phyloP scores from a whole-genome alignment of 2,797 vertebrate genomes.

The Epinephelus awoara region DNA sequence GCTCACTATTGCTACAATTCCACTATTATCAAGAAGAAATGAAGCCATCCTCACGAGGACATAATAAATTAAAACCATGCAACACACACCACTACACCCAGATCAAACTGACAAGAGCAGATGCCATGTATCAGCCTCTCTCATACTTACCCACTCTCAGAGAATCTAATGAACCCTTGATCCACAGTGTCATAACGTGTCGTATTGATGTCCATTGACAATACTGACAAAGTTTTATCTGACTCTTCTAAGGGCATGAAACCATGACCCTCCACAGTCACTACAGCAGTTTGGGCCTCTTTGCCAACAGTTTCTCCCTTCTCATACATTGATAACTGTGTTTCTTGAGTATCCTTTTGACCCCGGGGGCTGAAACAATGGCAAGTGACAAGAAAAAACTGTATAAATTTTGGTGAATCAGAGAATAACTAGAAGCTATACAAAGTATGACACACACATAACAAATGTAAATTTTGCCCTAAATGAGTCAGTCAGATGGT shows the following conservation, averaged over 20 bases:
- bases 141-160: conserved; percentile 46
- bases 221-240: conserved; percentile 25
- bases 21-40: neutral
- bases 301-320: conserved; percentile 24
- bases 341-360: conserved; percentile 32
- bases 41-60: neutral
- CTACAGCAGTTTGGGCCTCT: conserved; percentile 19
- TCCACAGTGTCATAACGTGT: conserved; percentile 6
- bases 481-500: conserved; percentile 28
- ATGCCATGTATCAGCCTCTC: neutral
- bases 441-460: conserved; percentile 4
- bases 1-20: neutral
- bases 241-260: conserved; percentile 17
- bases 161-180: conserved; percentile 26
- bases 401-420: conserved; percentile 1
- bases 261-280: conserved; percentile 17
- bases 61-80: conserved; percentile 37
- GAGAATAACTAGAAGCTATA: conserved; percentile 11
- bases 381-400: conserved; percentile 20
- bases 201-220: conserved; percentile 16
- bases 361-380: conserved; percentile 36
- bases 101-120: conserved; percentile 16
- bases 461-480: conserved; percentile 19
- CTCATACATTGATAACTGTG: conserved; percentile 11
- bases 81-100: conserved; percentile 9